Conservation (phyloP, 2,888 invertebrate genomes). For the Cataglyphis altisquamis region DNA sequence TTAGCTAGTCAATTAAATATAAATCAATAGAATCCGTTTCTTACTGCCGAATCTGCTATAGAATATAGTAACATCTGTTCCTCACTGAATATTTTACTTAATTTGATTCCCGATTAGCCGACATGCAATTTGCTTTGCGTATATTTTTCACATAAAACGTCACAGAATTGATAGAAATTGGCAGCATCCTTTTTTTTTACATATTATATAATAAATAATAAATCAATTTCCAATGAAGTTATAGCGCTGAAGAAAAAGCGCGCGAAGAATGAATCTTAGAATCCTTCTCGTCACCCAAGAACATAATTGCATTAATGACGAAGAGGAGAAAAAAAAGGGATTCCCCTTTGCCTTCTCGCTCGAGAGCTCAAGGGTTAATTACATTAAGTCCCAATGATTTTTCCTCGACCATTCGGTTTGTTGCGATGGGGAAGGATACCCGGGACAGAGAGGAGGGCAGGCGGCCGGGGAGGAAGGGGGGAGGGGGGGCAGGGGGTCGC, state of each 20-base stretch:
- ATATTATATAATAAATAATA: background rate
- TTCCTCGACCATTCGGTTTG: conserved; percentile 52
- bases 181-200: background rate
- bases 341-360: conserved; percentile 20
- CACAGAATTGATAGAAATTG: background rate
- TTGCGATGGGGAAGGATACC: background rate
- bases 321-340: conserved; percentile 52
- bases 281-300: background rate
- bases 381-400: conserved; percentile 74
- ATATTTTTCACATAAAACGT: background rate
- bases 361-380: conserved; percentile 71
- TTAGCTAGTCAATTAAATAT: background rate
- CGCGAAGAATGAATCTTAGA: background rate
- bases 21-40: conserved; percentile 25
- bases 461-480: no score
- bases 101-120: conserved; percentile 36
- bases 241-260: background rate
- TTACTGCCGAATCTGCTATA: conserved; percentile 9
- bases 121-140: conserved; percentile 11
- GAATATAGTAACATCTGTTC: background rate
- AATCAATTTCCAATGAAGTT: background rate
- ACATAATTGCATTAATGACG: conserved; percentile 14
- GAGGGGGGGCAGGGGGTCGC: background rate
- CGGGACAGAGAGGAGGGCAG: background rate
- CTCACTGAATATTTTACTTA: conserved; percentile 27